These are phyloP conservation scores for Coleophora flavipennella DNA, from an alignment of 2,888 invertebrate genomes.

Conservation along the genomic window DNA sequence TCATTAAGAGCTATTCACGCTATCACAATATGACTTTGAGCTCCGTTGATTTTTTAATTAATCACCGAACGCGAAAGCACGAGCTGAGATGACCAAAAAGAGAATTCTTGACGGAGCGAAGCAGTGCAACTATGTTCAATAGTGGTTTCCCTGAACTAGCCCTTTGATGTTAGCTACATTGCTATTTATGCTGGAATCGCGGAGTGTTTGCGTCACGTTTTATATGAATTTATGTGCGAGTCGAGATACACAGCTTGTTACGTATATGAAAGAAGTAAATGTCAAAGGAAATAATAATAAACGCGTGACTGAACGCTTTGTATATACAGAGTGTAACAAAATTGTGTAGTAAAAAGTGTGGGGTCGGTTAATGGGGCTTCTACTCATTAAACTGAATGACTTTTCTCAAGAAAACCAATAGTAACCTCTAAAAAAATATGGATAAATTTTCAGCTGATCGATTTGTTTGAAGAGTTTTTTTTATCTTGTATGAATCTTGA, in stretches of 20 bases:
- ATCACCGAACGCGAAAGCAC: conserved; percentile 22
- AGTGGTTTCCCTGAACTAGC: conserved; percentile 39
- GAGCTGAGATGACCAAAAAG: conserved; percentile 21
- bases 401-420: too few relatives aligned
- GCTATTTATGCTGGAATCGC: conserved; percentile 38
- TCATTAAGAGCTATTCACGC: conserved; percentile 67
- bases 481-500: too few relatives aligned
- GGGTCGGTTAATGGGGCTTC: too few relatives aligned
- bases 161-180: conserved; percentile 57
- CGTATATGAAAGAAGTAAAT: conserved; percentile 34
- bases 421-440: too few relatives aligned
- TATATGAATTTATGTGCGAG: conserved; percentile 46
- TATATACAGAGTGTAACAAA: too few relatives aligned
- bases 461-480: too few relatives aligned
- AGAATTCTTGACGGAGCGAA: conserved; percentile 16
- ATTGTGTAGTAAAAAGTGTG: too few relatives aligned
- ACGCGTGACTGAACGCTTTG: conserved; percentile 37
- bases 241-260: conserved; percentile 33
- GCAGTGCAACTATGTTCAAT: conserved; percentile 31
- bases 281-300: conserved; percentile 44
- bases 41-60: conserved; percentile 56
- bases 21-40: conserved; percentile 62
- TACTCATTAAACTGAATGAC: too few relatives aligned
- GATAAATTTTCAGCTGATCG: too few relatives aligned
- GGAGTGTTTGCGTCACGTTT: conserved; percentile 49